Conservation (phyloP, 2,113 vertebrate genomes). For the Condylura cristata region DNA sequence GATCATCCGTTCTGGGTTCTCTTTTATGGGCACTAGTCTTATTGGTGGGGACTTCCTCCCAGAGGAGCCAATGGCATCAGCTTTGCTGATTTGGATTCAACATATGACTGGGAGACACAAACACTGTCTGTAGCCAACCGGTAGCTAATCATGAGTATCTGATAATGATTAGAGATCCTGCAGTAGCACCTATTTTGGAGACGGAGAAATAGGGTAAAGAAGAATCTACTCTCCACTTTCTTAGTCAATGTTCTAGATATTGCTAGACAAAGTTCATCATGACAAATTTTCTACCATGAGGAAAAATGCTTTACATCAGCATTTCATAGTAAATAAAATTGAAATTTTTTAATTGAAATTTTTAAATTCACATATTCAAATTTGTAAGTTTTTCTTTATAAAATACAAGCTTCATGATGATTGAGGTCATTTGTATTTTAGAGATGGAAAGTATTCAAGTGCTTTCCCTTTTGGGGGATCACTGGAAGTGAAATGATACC, state of each 20-base stretch:
- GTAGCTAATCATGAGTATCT: neutral
- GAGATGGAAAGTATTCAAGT: neutral
- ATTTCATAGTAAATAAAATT: constrained; percentile 6
- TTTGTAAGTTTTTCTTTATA: neutral
- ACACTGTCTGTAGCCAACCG: neutral
- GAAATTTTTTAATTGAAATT: neutral
- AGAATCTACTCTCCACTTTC: neutral
- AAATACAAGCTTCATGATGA: neutral
- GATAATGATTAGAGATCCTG: neutral
- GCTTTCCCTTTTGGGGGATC: neutral
- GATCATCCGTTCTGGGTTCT: neutral
- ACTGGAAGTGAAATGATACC: constrained; percentile 11
- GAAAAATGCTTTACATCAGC: neutral
- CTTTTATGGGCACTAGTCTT: neutral
- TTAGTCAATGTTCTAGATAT: neutral
- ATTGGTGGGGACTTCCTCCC: neutral
- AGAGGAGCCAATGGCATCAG: neutral
- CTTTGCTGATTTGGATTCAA: neutral
- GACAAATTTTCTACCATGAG: neutral
- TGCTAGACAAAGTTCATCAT: neutral
- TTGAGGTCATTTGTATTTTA: neutral
- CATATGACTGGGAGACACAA: neutral
- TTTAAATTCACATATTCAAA: neutral
- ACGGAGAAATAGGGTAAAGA: neutral
- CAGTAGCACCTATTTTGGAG: neutral